Base-by-base conservation (phyloP, 1,140 invertebrate genomes). In the Hermetia illucens region DNA sequence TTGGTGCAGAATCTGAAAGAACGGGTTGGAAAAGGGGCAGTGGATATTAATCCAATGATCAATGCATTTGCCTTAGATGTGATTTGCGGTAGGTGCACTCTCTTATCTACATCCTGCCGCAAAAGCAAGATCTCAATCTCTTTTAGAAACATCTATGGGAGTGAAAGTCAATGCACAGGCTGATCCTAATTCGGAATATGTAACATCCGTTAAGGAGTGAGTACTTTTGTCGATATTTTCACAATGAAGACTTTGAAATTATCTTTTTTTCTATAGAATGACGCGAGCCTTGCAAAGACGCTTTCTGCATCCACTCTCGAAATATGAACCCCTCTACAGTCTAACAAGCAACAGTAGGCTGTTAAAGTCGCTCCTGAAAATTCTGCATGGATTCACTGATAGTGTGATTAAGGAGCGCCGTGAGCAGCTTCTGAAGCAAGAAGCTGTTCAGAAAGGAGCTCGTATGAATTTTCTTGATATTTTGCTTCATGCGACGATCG, bases 141-240 rank as follows among this genome's bases (percentile, higher is more conserved):
- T 55, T 65, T 3, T 52, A 75, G 80, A 89, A 62, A 78, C 79
- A 5, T 78, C 83, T 10, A 86, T 88, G 81, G 85, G 85, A 4
- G 64, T 72, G 9, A 64, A 70, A 33, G 55, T 87, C 3, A 66
- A 77, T 52, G 75, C 76, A 2, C 83, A 87, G 63, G 58, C 58
- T 19, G 58, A 79, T 44, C 51, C 50, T 2, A 61, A 77, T 36
- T 78, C 75, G 2, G 66, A 73, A 46, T 89, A 87, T 56, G 73
- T 81, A 1, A 57, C 64, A 44, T 70, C 75, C 20, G 65, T 85
- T 15, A 69, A 73, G 43, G 58, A 55, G 70, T 78, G 62, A 63
- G 61, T 35, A n/a, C n/a, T n/a, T n/a, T n/a, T n/a, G n/a, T n/a
- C n/a, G n/a, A n/a, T n/a, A n/a, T n/a, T n/a, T n/a, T n/a, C n/a